A percentile compares a stretch with the other conserved stretches of the same genome.
Evolutionary conservation across 2,888 invertebrate genomes (phyloP).

Genomic region (Drosophila putrida): DNA sequence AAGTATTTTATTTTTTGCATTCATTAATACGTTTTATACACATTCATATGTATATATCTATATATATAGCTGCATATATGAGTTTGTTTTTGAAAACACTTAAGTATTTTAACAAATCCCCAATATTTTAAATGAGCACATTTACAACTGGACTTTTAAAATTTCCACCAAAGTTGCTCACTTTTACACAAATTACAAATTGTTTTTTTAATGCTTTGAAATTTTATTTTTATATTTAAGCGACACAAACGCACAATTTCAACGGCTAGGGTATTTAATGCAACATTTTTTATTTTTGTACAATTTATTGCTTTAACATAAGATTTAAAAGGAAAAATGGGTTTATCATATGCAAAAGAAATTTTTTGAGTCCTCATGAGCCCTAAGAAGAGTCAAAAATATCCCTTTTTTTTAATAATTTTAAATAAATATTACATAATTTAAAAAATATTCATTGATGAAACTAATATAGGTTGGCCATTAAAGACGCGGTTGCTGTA

Average conservation of each 20-base stretch:
- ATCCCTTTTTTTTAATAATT: constrained; percentile 71
- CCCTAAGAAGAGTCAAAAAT: constrained; percentile 82
- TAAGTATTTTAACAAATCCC: constrained; percentile 51
- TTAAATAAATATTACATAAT: constrained; percentile 14
- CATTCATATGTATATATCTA: constrained; percentile 57
- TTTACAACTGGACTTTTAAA: constrained; percentile 29
- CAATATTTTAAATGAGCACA: constrained; percentile 44
- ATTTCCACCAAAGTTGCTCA: constrained; percentile 35
- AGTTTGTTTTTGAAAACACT: constrained; percentile 63
- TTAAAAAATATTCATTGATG: constrained; percentile 13
- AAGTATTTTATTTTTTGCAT: constrained; percentile 47
- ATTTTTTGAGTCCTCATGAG: constrained; percentile 83
- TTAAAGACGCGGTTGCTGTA: constrained; percentile 34
- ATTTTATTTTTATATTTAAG: constrained; percentile 30
- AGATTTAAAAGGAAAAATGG: constrained; percentile 28
- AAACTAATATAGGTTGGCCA: constrained; percentile 25
- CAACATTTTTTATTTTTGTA: constrained; percentile 21
- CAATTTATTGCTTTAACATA: constrained; percentile 24
- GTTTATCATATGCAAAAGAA: constrained; percentile 69
- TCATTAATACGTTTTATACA: constrained; percentile 57
- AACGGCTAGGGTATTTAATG: constrained; percentile 30
- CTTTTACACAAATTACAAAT: constrained; percentile 60
- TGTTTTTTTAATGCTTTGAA: constrained; percentile 43
- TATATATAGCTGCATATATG: constrained; percentile 77
- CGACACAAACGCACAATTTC: constrained; percentile 41